These are phyloP conservation scores for Zaprionus camerounensis DNA, from an alignment of 1,140 invertebrate species.

Conservation along the genomic window DNA sequence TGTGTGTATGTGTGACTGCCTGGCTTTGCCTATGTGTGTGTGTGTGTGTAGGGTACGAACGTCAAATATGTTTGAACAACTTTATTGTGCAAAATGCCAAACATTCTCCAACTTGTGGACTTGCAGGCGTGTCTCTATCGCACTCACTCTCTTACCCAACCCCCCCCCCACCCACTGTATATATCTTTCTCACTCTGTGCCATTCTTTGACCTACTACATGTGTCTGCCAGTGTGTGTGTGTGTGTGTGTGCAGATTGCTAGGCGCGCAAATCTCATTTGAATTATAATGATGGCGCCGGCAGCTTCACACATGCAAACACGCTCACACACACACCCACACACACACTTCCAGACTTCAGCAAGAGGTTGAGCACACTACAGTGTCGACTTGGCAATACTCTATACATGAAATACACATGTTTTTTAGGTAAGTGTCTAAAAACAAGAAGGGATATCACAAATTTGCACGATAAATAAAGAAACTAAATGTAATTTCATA, in stretches of 20 bases:
- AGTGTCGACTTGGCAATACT: neutral
- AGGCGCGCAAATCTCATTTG: conserved; percentile 80
- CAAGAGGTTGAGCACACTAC: neutral
- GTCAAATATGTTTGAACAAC: conserved; percentile 80
- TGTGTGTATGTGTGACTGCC: neutral
- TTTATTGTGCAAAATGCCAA: conserved; percentile 82
- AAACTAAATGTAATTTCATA: neutral
- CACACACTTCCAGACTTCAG: conserved; percentile 6
- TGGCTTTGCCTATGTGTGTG: conserved; percentile 13
- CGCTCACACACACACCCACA: conserved; percentile 21
- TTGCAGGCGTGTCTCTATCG: conserved; percentile 32
- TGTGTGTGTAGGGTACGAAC: conserved; percentile 48
- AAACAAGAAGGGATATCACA: too few species aligned
- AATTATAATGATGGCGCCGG: conserved; percentile 80
- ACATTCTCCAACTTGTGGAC: conserved; percentile 79
- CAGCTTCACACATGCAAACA: conserved; percentile 45
- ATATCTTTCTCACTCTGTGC: conserved; percentile 8
- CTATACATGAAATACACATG: neutral
- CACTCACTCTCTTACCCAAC: neutral
- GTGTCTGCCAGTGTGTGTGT: conserved; percentile 13
- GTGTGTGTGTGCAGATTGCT: conserved; percentile 52
- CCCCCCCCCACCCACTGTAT: neutral
- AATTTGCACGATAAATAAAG: neutral
- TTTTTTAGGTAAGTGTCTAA: too few species aligned
- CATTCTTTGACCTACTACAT: conserved; percentile 15